phyloP scores from a whole-genome alignment of 1,140 invertebrate species.

The Parasteatoda tepidariorum region DNA sequence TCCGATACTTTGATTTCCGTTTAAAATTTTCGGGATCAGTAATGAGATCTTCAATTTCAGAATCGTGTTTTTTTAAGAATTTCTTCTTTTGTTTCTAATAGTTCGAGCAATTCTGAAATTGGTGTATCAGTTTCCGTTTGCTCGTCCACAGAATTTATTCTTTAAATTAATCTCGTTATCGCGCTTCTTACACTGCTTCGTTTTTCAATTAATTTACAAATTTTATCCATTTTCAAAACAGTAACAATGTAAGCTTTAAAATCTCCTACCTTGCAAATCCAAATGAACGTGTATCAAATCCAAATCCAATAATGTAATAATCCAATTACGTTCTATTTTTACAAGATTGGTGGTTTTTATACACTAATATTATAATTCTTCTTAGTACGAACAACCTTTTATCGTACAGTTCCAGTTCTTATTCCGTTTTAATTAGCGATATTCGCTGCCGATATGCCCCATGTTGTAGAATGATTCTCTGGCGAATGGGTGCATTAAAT shows the following conservation, averaged over 20 bases:
- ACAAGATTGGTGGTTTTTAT: no score
- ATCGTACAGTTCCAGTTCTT: no score
- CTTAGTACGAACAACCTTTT: no score
- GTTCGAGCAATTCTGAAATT: background rate
- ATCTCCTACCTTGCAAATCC: background rate
- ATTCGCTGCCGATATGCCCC: no score
- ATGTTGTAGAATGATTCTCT: no score
- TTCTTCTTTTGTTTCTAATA: background rate
- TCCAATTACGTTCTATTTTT: no score
- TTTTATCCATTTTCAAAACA: background rate
- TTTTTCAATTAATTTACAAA: background rate
- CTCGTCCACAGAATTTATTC: background rate
- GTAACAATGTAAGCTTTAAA: no score
- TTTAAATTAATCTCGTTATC: background rate
- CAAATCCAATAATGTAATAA: no score
- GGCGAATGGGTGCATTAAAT: no score
- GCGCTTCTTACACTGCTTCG: background rate
- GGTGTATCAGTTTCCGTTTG: background rate
- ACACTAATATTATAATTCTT: no score
- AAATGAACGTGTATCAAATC: no score
- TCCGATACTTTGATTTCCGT: background rate
- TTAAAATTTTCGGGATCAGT: background rate
- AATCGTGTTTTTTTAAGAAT: background rate
- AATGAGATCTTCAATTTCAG: background rate
- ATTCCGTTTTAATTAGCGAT: no score